phyloP scores from a whole-genome alignment of 2,888 invertebrate genomes.

The Eubasilissa splendida region DNA sequence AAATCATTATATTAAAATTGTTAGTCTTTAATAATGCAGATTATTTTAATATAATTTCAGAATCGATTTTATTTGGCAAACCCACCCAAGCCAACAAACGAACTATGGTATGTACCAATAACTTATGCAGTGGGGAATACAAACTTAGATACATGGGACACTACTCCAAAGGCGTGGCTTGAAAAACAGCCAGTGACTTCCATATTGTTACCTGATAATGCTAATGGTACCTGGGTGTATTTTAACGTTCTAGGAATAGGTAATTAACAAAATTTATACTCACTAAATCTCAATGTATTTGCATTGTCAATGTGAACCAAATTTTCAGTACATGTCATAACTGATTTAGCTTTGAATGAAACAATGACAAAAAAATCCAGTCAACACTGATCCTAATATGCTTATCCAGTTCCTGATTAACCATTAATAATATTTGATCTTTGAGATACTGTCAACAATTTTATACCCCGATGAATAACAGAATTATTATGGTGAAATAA shows the following conservation, averaged over 20 bases:
- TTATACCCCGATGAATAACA: no score
- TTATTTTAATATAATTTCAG: constrained; percentile 37
- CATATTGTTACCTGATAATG: constrained; percentile 61
- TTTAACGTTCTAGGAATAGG: constrained; percentile 76
- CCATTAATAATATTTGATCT: no score
- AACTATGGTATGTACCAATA: constrained; percentile 76
- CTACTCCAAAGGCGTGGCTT: constrained; percentile 66
- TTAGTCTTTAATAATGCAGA: neutral
- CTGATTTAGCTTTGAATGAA: no score
- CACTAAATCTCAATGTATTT: no score
- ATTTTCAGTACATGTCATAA: no score
- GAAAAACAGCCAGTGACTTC: constrained; percentile 60
- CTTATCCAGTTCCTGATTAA: no score
- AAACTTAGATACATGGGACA: constrained; percentile 60
- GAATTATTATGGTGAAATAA: no score
- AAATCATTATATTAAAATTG: neutral
- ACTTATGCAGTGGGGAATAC: constrained; percentile 65
- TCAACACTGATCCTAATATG: no score
- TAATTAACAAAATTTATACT: constrained; percentile 61
- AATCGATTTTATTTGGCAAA: constrained; percentile 58
- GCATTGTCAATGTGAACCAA: no score
- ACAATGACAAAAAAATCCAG: no score
- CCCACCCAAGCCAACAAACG: constrained; percentile 64
- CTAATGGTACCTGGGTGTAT: constrained; percentile 70
- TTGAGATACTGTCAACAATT: no score